These are phyloP conservation scores for Danaus plexippus DNA, from an alignment of 1,140 invertebrate species.

Conservation along the genomic window DNA sequence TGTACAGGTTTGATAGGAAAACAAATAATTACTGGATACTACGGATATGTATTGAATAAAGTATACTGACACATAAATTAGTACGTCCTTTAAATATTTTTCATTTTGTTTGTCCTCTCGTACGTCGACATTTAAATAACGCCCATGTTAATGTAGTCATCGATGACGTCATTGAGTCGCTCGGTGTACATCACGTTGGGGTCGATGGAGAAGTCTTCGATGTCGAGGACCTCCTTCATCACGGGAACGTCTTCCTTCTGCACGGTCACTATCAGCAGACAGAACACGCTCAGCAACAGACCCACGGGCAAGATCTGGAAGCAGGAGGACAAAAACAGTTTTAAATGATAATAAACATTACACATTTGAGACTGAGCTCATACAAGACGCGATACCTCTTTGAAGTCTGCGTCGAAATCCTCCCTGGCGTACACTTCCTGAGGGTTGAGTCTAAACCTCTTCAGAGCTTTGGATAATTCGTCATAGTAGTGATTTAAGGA, in stretches of 20 bases:
- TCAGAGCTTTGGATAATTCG: conserved; percentile 37
- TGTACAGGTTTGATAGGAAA: too few relatives aligned
- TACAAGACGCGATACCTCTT: conserved; percentile 24
- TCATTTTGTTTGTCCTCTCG: too few relatives aligned
- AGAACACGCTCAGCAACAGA: conserved; percentile 24
- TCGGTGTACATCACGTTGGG: conserved; percentile 26
- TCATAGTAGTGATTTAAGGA: conserved; percentile 66
- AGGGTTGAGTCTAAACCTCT: conserved; percentile 28
- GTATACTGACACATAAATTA: too few relatives aligned
- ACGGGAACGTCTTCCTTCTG: conserved; percentile 27
- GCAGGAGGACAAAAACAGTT: background rate
- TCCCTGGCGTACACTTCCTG: conserved; percentile 29
- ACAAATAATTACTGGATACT: too few relatives aligned
- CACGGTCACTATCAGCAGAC: conserved; percentile 31
- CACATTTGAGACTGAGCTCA: background rate
- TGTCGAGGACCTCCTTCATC: conserved; percentile 16
- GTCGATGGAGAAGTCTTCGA: conserved; percentile 22
- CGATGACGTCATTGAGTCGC: conserved; percentile 34
- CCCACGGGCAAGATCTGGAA: conserved; percentile 36
- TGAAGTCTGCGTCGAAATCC: conserved; percentile 35
- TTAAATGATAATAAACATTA: background rate
- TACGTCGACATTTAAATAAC: conserved; percentile 7
- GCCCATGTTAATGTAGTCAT: conserved; percentile 31
- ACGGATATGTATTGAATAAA: too few relatives aligned
- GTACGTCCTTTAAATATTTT: too few relatives aligned